Evolutionary conservation across 2,797 vertebrate genomes (phyloP).

Genomic region (Coracias cyanogaster): DNA sequence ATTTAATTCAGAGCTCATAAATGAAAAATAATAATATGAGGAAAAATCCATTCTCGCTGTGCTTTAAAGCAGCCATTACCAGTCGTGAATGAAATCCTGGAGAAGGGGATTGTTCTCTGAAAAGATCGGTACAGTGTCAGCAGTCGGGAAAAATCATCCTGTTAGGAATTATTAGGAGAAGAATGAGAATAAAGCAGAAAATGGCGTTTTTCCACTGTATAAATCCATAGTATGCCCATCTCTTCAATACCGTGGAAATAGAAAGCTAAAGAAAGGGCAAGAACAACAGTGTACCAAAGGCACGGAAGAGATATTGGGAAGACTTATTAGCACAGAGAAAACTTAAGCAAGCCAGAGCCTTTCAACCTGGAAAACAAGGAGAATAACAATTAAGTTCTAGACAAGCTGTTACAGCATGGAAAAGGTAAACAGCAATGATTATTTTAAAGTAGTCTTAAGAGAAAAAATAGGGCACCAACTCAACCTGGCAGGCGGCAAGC

Average conservation of each 20-base stretch:
- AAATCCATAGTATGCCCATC: background rate
- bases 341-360: background rate
- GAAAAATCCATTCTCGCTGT: background rate
- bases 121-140: background rate
- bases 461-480: conserved; percentile 46
- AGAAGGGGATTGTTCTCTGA: background rate
- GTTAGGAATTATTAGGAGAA: background rate
- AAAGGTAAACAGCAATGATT: conserved; percentile 49
- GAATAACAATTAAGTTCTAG: background rate
- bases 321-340: background rate
- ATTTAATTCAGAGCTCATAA: background rate
- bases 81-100: background rate
- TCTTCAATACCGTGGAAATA: background rate
- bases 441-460: conserved; percentile 38
- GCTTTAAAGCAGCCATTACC: background rate
- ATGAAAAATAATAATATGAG: background rate
- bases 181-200: background rate
- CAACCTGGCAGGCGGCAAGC: conserved; percentile 35
- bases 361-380: conserved; percentile 14
- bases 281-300: background rate
- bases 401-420: conserved; percentile 9
- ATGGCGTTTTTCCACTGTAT: background rate
- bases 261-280: background rate
- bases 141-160: background rate
- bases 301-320: background rate